Conservation (phyloP, 2,888 invertebrate species). For the Parnassius glacialis region DNA sequence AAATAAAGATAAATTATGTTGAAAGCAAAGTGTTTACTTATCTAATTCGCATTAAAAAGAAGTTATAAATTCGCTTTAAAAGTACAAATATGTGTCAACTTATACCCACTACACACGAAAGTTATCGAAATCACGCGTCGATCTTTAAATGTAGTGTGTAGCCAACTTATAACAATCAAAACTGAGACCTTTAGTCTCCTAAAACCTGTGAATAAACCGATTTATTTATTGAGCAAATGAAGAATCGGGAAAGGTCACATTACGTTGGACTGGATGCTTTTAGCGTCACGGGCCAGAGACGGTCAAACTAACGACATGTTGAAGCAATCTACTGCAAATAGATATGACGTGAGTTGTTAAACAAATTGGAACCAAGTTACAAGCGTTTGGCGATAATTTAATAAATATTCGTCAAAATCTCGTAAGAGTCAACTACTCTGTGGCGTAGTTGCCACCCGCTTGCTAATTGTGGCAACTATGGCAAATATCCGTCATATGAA, state of each 20-base stretch:
- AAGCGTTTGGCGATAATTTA: background rate
- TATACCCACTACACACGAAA: background rate
- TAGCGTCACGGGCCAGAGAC: conserved; percentile 46
- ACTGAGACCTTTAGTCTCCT: conserved; percentile 25
- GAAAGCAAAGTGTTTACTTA: too few relatives aligned
- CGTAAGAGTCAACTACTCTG: too few relatives aligned
- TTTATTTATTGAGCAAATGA: conserved; percentile 13
- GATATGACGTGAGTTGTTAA: conserved; percentile 55
- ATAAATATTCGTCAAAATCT: background rate
- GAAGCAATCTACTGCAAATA: conserved; percentile 60
- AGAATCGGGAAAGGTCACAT: conserved; percentile 35
- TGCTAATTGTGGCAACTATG: too few relatives aligned
- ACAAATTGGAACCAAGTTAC: conserved; percentile 24
- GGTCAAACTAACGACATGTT: conserved; percentile 51
- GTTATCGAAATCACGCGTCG: background rate
- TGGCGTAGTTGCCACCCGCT: too few relatives aligned
- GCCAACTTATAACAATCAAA: conserved; percentile 25
- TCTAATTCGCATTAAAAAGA: too few relatives aligned
- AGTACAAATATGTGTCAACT: background rate
- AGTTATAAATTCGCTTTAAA: background rate
- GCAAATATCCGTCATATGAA: too few relatives aligned
- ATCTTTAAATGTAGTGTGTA: conserved; percentile 21
- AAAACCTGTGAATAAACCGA: conserved; percentile 26
- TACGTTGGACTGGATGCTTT: conserved; percentile 39
- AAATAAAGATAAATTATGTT: too few relatives aligned